Evolutionary conservation across 2,113 vertebrate genomes (phyloP).

Genomic region (Tetrao urogallus): DNA sequence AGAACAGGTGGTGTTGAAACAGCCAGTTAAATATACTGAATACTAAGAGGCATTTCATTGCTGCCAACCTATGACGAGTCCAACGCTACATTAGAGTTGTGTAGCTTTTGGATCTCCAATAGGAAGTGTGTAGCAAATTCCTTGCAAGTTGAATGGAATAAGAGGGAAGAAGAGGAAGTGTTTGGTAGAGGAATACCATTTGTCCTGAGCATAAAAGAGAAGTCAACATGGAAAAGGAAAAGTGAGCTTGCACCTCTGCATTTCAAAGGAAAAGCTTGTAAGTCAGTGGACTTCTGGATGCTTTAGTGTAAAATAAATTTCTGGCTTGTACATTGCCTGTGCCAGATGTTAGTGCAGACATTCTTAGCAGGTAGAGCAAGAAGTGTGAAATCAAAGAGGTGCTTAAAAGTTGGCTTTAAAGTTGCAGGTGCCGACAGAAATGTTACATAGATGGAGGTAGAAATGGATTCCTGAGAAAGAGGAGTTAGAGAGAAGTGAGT

Average conservation of each 20-base stretch:
- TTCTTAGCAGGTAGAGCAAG: neutral
- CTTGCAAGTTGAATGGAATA: neutral
- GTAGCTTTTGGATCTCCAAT: slow-evolving; percentile 59
- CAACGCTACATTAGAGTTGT: neutral
- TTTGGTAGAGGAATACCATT: neutral
- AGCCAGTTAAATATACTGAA: neutral
- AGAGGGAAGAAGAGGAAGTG: neutral
- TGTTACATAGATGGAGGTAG: neutral
- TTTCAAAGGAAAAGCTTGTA: neutral
- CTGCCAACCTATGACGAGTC: neutral
- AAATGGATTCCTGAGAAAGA: neutral
- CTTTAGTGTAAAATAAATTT: neutral
- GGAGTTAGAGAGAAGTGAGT: neutral
- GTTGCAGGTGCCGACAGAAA: neutral
- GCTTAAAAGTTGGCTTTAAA: neutral
- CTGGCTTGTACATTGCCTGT: neutral
- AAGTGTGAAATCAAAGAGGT: neutral
- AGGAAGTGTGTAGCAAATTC: slow-evolving; percentile 49
- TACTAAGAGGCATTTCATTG: slow-evolving; percentile 6
- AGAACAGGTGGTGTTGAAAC: slow-evolving; percentile 63
- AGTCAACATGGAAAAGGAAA: neutral
- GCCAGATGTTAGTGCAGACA: neutral
- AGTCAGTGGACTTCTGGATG: neutral
- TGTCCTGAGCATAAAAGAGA: neutral
- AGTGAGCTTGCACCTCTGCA: neutral